These are phyloP conservation scores for Pogonocherus hispidulus DNA, from an alignment of 2,888 invertebrate species.

Conservation along the genomic window DNA sequence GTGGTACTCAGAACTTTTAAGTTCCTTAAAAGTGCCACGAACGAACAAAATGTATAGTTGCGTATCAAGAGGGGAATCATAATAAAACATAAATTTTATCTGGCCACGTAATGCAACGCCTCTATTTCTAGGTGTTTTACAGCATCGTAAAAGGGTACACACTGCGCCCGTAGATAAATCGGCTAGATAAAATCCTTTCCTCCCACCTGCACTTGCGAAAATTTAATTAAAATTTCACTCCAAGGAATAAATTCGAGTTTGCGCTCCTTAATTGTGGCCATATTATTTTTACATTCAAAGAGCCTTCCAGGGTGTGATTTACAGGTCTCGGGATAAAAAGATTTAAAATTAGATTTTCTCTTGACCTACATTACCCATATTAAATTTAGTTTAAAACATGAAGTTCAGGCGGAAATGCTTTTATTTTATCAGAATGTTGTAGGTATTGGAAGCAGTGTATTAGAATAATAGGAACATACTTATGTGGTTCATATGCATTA, in stretches of 20 bases:
- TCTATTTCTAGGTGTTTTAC: conserved; percentile 54
- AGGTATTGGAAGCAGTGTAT: no score
- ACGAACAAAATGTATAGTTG: conserved; percentile 30
- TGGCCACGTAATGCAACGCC: conserved; percentile 53
- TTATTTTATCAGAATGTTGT: background rate
- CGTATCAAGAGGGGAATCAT: conserved; percentile 54
- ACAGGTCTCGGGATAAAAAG: conserved; percentile 70
- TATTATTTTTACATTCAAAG: conserved; percentile 52
- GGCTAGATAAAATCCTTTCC: conserved; percentile 59
- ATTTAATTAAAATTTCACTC: conserved; percentile 52
- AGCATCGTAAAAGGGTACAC: conserved; percentile 61
- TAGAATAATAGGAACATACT: no score
- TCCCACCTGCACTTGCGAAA: conserved; percentile 55
- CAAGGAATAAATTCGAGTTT: conserved; percentile 33
- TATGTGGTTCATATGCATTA: no score
- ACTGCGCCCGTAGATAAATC: conserved; percentile 60
- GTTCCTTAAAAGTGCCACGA: no score
- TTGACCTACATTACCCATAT: conserved; percentile 2
- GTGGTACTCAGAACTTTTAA: no score
- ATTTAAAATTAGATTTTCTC: conserved; percentile 35
- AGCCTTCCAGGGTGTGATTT: conserved; percentile 72
- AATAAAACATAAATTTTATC: conserved; percentile 59
- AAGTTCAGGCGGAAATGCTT: background rate
- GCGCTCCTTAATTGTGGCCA: conserved; percentile 51
- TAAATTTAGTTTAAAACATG: no score